phyloP scores from a whole-genome alignment of 2,888 invertebrate genomes.

The Cheilosia scutellata region DNA sequence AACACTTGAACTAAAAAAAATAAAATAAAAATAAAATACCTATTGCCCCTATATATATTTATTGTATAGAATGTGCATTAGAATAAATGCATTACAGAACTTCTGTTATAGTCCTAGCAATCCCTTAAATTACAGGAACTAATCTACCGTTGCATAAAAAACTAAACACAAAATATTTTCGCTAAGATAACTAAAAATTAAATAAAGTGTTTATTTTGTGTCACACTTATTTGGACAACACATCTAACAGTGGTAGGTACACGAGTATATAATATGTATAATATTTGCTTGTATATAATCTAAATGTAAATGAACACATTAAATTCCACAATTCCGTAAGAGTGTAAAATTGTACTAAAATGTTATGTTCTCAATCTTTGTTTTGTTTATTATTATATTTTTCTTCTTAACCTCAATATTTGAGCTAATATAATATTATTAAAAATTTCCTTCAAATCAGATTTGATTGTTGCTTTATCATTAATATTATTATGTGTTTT shows the following conservation, averaged over 20 bases:
- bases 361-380: conserved; percentile 33
- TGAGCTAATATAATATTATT: conserved; percentile 64
- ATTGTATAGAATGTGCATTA: conserved; percentile 54
- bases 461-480: conserved; percentile 70
- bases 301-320: conserved; percentile 74
- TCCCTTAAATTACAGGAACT: conserved; percentile 74
- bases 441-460: conserved; percentile 61
- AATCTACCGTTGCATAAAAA: conserved; percentile 73
- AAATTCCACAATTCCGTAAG: conserved; percentile 63
- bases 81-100: conserved; percentile 70
- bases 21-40: neutral
- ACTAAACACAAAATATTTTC: conserved; percentile 60
- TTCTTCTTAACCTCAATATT: conserved; percentile 70
- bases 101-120: conserved; percentile 72
- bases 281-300: conserved; percentile 26
- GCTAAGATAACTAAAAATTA: conserved; percentile 48
- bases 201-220: conserved; percentile 41
- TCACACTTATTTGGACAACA: conserved; percentile 52
- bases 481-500: conserved; percentile 17
- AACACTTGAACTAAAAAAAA: conserved; percentile 17
- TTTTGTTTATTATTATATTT: conserved; percentile 18
- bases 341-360: conserved; percentile 73
- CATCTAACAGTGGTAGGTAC: conserved; percentile 66
- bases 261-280: conserved; percentile 44
- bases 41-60: conserved; percentile 34